A percentile compares a stretch with the other conserved stretches of the same genome.
These are phyloP conservation scores for Athene noctua DNA, from an alignment of 2,113 vertebrate genomes.

Conservation along the genomic window DNA sequence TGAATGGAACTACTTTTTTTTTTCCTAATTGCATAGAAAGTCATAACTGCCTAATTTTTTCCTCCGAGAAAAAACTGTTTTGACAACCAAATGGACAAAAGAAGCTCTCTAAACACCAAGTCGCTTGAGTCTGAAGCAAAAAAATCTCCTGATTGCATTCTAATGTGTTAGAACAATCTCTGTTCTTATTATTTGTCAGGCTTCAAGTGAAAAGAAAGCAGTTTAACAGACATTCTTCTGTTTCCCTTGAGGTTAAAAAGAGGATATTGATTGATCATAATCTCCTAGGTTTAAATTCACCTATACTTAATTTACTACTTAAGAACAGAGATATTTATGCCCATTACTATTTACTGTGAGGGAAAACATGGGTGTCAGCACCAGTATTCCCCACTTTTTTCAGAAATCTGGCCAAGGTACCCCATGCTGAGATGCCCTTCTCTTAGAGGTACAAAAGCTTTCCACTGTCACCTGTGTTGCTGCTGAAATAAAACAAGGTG, in stretches of 20 bases:
- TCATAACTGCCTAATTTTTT: not conserved
- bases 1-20: not conserved
- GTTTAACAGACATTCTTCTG: not conserved
- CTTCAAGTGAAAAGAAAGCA: not conserved
- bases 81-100: not conserved
- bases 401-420: not conserved
- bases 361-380: not conserved
- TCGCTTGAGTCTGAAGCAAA: not conserved
- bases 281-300: not conserved
- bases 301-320: not conserved
- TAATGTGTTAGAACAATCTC: not conserved
- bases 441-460: not conserved
- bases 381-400: not conserved
- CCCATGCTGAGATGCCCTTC: not conserved
- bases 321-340: not conserved
- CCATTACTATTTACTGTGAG: not conserved
- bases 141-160: not conserved
- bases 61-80: not conserved
- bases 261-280: not conserved
- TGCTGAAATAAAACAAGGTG: not conserved
- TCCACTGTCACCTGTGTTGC: not conserved
- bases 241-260: not conserved
- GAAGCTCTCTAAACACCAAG: not conserved
- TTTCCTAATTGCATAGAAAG: not conserved
- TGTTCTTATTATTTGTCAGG: not conserved